phyloP scores from a whole-genome alignment of 1,140 invertebrate genomes.

The Sinonovacula constricta region DNA sequence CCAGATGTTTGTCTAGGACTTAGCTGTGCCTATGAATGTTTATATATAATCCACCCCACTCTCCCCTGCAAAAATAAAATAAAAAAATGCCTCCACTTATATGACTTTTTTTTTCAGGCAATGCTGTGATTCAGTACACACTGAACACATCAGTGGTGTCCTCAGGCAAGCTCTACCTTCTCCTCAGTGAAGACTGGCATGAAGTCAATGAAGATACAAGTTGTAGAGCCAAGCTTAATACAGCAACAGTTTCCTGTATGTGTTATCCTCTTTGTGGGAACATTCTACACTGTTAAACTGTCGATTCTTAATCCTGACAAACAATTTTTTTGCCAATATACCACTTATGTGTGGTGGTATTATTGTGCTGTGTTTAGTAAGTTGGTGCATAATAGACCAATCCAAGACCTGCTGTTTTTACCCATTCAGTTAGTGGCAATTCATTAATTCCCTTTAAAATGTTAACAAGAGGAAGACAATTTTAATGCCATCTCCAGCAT shows the following conservation, averaged over 20 bases:
- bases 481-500: too few relatives aligned
- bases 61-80: background rate
- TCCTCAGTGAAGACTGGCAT: slow-evolving; percentile 69
- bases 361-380: too few relatives aligned
- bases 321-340: too few relatives aligned
- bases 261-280: too few relatives aligned
- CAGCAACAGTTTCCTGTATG: slow-evolving; percentile 67
- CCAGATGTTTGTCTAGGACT: background rate
- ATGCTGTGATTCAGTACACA: slow-evolving; percentile 65
- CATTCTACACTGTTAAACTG: too few relatives aligned
- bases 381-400: too few relatives aligned
- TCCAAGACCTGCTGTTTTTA: too few relatives aligned
- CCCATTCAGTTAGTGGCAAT: too few relatives aligned
- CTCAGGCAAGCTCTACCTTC: slow-evolving; percentile 61
- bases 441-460: too few relatives aligned
- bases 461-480: too few relatives aligned
- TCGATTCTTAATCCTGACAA: too few relatives aligned
- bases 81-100: slow-evolving; percentile 1
- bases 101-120: slow-evolving; percentile 57
- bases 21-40: background rate
- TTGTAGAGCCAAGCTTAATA: slow-evolving; percentile 77
- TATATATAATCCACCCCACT: background rate
- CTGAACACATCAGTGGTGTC: slow-evolving; percentile 60
- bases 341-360: too few relatives aligned
- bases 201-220: slow-evolving; percentile 73